Percentiles rank a stretch among this genome's conserved stretches.
Conservation (phyloP, 2,113 vertebrate genomes). For the Cynocephalus volans region DNA sequence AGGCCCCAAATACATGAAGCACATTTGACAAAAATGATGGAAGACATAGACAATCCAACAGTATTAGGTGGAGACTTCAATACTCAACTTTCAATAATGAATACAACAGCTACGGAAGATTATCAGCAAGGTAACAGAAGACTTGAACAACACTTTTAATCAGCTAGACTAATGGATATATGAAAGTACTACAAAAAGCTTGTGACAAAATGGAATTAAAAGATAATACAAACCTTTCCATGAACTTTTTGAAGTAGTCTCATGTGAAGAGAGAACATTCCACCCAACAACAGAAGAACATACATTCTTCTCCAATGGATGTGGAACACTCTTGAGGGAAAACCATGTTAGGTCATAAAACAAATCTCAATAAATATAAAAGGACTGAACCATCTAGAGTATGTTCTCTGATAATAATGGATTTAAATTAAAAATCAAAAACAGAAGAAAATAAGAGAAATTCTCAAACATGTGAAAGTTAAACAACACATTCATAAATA, state of each 20-base stretch:
- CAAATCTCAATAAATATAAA: not conserved
- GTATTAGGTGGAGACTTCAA: not conserved
- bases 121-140: not conserved
- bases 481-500: not conserved
- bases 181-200: too few relatives aligned
- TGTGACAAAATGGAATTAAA: too few relatives aligned
- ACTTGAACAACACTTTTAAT: not conserved
- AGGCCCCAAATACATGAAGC: not conserved
- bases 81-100: not conserved
- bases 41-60: not conserved
- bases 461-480: not conserved
- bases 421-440: not conserved
- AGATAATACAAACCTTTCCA: too few relatives aligned
- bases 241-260: too few relatives aligned
- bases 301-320: not conserved
- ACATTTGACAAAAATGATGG: not conserved
- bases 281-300: not conserved
- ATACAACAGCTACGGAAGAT: not conserved
- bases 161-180: not conserved
- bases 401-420: not conserved
- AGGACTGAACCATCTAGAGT: not conserved
- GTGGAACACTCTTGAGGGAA: not conserved
- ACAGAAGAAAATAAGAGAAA: not conserved
- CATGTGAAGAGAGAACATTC: not conserved
- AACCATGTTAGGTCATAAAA: not conserved